Percentiles rank a stretch among this genome's conserved stretches.
phyloP scores from a whole-genome alignment of 2,113 vertebrate genomes.

The Hepsetus odoe region DNA sequence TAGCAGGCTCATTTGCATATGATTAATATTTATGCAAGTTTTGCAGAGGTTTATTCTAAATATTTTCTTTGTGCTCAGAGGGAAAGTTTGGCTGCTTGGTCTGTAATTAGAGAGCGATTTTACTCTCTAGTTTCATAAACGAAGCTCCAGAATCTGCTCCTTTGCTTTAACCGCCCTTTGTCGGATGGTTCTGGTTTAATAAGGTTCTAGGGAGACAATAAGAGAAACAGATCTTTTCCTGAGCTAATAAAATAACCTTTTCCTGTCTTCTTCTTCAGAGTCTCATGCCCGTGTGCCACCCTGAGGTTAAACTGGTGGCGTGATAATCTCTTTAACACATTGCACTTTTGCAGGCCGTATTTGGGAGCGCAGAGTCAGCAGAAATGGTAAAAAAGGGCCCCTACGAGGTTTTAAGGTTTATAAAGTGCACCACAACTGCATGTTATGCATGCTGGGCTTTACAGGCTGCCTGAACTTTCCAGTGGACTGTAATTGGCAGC shows the following conservation, averaged over 20 bases:
- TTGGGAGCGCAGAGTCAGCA: background rate
- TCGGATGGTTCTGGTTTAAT: background rate
- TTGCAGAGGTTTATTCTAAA: too few relatives aligned
- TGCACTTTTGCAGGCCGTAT: background rate
- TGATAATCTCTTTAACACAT: conserved; percentile 37
- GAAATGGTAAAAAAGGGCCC: conserved; percentile 2
- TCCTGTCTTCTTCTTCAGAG: background rate
- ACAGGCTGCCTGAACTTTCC: background rate
- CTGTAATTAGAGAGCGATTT: too few relatives aligned
- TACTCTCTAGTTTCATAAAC: too few relatives aligned
- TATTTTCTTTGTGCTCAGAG: too few relatives aligned
- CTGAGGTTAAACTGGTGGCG: conserved; percentile 12
- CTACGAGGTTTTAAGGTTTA: conserved; percentile 19
- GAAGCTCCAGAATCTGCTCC: background rate
- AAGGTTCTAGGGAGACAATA: background rate
- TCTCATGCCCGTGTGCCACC: conserved; percentile 10
- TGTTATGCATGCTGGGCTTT: background rate
- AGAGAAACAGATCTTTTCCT: background rate
- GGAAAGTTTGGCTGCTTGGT: background rate
- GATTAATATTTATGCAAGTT: too few relatives aligned
- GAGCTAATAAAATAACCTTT: background rate
- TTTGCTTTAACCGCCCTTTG: background rate
- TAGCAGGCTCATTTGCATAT: background rate
- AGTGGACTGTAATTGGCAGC: background rate
- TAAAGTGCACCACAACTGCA: conserved; percentile 9